phyloP scores from a whole-genome alignment of 2,797 vertebrate genomes.

The Heteromormyrus szaboi region DNA sequence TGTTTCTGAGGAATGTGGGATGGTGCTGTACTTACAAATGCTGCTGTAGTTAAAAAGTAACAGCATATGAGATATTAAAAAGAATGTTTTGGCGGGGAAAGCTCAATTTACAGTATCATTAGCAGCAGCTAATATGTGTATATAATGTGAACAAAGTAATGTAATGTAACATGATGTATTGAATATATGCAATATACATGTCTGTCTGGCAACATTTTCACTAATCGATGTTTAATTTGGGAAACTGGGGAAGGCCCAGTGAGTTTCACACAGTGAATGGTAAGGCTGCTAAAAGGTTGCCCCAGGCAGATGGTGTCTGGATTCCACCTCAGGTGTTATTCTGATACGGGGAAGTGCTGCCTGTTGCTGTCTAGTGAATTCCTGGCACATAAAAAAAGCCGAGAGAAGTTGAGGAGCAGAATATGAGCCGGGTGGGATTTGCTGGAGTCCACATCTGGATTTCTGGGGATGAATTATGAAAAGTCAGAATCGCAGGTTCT shows the following conservation, averaged over 20 bases:
- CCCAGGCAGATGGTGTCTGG: background rate
- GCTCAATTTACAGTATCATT: background rate
- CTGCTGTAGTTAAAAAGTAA: background rate
- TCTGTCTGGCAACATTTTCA: background rate
- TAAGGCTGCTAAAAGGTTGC: background rate
- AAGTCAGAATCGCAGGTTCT: background rate
- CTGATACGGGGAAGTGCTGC: background rate
- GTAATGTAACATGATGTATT: background rate
- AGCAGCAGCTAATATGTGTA: background rate
- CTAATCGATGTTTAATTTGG: background rate
- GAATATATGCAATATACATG: background rate
- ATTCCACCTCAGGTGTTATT: background rate
- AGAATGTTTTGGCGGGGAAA: background rate
- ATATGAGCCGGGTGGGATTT: background rate
- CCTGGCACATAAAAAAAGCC: background rate
- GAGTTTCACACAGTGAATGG: background rate
- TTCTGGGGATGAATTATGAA: background rate
- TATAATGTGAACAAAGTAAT: background rate
- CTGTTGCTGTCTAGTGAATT: background rate
- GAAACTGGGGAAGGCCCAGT: background rate
- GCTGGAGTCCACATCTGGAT: background rate
- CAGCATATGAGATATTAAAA: background rate
- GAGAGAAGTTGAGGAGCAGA: constrained; percentile 8
- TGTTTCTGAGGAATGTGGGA: background rate
- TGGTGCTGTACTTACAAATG: background rate